Evolutionary conservation across 2,888 invertebrate genomes (phyloP).

Genomic region (Hoplodrina ambigua): DNA sequence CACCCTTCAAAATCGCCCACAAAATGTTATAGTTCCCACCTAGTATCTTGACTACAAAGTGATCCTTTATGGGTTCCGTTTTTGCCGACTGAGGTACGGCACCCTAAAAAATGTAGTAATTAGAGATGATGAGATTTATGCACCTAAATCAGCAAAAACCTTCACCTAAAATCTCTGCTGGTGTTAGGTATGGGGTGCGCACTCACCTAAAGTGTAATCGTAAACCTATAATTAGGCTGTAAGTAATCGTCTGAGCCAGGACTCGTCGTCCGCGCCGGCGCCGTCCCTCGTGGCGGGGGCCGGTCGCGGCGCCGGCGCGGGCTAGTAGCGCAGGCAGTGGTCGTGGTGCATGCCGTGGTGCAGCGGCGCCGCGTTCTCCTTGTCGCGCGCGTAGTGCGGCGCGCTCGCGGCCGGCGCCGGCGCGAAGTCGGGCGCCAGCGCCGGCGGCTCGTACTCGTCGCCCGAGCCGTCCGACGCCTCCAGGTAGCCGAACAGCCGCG

Average conservation of each 20-base stretch:
- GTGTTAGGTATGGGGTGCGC: too few species aligned
- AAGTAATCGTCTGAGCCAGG: conserved; percentile 47
- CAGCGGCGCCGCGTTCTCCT: conserved; percentile 85
- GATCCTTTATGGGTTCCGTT: too few species aligned
- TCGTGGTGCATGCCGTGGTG: conserved; percentile 84
- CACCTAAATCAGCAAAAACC: too few species aligned
- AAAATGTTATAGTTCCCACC: too few species aligned
- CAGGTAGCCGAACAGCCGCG: conserved; percentile 93
- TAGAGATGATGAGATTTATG: too few species aligned
- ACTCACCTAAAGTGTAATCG: conserved; percentile 13
- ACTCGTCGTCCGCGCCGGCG: conserved; percentile 45
- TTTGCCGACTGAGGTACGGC: too few species aligned
- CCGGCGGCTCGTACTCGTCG: conserved; percentile 83
- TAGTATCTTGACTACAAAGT: too few species aligned
- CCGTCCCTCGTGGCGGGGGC: conserved; percentile 17
- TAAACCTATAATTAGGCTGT: conserved; percentile 30
- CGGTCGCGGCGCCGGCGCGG: conserved; percentile 28
- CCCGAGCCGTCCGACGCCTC: conserved; percentile 94
- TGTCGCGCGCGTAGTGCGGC: conserved; percentile 81
- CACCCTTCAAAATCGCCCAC: too few species aligned
- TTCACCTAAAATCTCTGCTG: too few species aligned
- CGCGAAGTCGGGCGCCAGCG: conserved; percentile 73
- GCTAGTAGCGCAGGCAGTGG: conserved; percentile 86
- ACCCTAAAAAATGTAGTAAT: too few species aligned
- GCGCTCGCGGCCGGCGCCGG: conserved; percentile 54